Base-by-base conservation (phyloP, 1,140 invertebrate genomes). In the Pachyrhynchus sulphureomaculatus region DNA sequence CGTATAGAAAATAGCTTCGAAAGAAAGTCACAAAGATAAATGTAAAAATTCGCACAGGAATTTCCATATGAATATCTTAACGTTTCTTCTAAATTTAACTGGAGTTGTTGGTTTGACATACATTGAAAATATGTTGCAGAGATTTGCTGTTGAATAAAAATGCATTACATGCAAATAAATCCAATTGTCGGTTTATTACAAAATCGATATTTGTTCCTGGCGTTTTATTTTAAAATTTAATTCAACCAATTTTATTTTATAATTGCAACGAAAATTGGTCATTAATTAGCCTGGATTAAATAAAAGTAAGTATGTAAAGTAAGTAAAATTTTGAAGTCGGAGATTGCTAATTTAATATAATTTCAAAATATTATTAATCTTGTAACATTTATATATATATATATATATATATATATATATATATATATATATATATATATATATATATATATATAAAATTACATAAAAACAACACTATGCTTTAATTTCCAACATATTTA, bases 151-250 rank as follows among this genome's bases (percentile, higher is more conserved):
- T 32, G 24, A 32, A 49, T 29, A 32, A 23, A 49, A 49, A 49
- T 49, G 47, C 47, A 49, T 32, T 32, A 10, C 26, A n/a, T 23
- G 47, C 15, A 49, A 29, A 49, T 49, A 49, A 49, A 49, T 49
- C 47, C 47, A 34, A 49, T 49, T 49, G 47, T 49, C 12, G 47
- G 47, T 49, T 49, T 49, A 49, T 49, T 49, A n/a, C 26, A 49
- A 49, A 49, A 49, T 49, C 47, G 23, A 49, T 49, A 49, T 33
- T 33, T 24, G 23, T 5, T 32, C 15, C 32, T 49, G 12, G 15
- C 8, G 15, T 44, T 44, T 44, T 24, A 21, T 44, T 23, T 6
- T 2, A 5, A 44, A 44, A 44, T 44, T 44, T 44, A 44, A 44
- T 44, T 44, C 41, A 23, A 12, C 20, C 41, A n/a, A 44, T 44